Base-by-base conservation (phyloP, 2,797 vertebrate genomes). In the Eulemur coronatus region DNA sequence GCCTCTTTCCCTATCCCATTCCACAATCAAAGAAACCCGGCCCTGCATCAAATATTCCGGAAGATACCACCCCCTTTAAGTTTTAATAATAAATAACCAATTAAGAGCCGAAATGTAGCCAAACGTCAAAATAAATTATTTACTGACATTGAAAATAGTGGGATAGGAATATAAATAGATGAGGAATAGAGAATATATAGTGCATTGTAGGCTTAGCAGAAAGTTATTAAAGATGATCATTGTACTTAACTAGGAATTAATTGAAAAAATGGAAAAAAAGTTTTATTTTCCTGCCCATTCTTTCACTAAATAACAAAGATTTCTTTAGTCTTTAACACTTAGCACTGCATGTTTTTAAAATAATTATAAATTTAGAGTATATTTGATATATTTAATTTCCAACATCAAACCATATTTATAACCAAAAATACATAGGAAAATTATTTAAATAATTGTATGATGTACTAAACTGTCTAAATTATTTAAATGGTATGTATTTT, bases 211-310 rank as follows among this genome's bases (percentile, higher is more conserved):
- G 10, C 10, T 79, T 86, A 57, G 8, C 41, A 57, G 5, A 80
- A 91, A 70, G 2, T 0, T 0, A 92, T 92, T 96, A 33, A 89
- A 92, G 14, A 55, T 61, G 69, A 93, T 95, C 84, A 96, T 57
- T 95, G 63, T 93, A 98, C 86, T 96, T 86, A 97, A 67, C 8
- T 55, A 93, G 73, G 80, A 96, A 91, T 81, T 89, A 81, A 76
- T n/a, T 48, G 48, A 89, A 63, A 7, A 4, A 91, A 2, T 70
- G 3, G 85, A 67, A 35, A 80, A 50, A 93, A 76, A 70, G 2
- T 26, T 82, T 15, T 81, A 38, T 86, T 91, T 89, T 90, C 33
- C 4, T 22, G 43, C 13, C 14, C 8, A 59, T 61, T 63, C 9
- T 82, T 75, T 79, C 38, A 78, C 43, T 75, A 59, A 70, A 24